Percentiles rank a stretch among this genome's conserved stretches.
phyloP scores from a whole-genome alignment of 2,797 vertebrate species.

The Chelmon rostratus region DNA sequence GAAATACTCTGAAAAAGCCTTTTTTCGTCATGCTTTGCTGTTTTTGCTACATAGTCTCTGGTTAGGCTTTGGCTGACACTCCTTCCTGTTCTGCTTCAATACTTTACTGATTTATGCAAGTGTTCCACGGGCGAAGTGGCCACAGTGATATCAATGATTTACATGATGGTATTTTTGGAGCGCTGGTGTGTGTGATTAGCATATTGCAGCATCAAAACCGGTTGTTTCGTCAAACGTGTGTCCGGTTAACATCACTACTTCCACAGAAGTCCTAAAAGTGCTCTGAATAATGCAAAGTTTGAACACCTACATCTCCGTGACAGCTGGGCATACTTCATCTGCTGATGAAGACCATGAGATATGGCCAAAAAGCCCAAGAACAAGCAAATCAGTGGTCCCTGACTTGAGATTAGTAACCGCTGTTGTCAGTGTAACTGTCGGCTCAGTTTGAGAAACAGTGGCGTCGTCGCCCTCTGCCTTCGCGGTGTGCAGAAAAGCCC shows the following conservation, averaged over 20 bases:
- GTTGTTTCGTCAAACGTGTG: not conserved
- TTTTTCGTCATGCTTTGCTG: not conserved
- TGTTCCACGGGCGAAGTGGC: not conserved
- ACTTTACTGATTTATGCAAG: not conserved
- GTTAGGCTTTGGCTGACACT: not conserved
- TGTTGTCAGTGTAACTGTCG: not conserved
- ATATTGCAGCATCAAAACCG: not conserved
- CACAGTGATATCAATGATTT: constrained; percentile 30
- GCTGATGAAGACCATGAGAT: too few relatives aligned
- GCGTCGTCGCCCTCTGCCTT: too few relatives aligned
- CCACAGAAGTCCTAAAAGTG: too few relatives aligned
- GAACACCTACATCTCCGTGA: too few relatives aligned
- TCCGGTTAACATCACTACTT: too few relatives aligned
- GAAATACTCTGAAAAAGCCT: not conserved
- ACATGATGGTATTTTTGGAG: constrained; percentile 7
- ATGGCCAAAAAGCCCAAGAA: not conserved
- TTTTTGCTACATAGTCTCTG: not conserved
- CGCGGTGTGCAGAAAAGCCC: constrained; percentile 18
- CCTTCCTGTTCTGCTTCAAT: constrained; percentile 19
- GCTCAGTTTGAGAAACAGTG: not conserved
- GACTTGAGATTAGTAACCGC: not conserved
- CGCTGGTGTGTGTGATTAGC: not conserved
- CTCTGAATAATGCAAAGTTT: too few relatives aligned
- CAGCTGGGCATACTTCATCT: not conserved
- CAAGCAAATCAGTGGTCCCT: too few relatives aligned